Evolutionary conservation across 2,888 invertebrate genomes (phyloP).

Genomic region (Spilosoma lubricipeda): DNA sequence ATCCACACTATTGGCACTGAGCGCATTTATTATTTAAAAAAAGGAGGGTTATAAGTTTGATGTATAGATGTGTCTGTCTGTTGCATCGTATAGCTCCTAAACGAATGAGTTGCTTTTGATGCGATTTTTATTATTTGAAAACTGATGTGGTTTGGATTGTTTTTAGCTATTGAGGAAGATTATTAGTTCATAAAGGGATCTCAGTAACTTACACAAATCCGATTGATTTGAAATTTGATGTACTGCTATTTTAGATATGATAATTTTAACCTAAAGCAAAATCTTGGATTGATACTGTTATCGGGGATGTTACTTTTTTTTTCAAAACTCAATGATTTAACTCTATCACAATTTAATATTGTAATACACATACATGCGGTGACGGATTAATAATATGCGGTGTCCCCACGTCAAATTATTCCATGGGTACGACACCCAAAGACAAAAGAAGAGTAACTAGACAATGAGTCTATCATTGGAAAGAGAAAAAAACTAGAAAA

Average conservation of each 20-base stretch:
- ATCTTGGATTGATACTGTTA: neutral
- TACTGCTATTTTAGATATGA: too few species aligned
- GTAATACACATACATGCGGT: too few species aligned
- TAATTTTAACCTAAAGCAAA: neutral
- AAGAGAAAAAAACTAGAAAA: too few species aligned
- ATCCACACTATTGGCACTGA: slow-evolving; percentile 5
- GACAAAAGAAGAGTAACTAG: too few species aligned
- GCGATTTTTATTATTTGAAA: neutral
- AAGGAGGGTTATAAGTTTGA: neutral
- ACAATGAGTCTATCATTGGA: too few species aligned
- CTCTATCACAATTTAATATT: too few species aligned
- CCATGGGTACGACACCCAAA: too few species aligned
- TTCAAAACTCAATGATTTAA: neutral
- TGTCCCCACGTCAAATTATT: too few species aligned
- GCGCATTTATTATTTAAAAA: neutral
- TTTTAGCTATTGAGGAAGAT: neutral
- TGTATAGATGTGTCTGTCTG: neutral
- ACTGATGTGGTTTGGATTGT: neutral
- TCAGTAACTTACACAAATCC: neutral
- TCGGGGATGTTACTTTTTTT: neutral
- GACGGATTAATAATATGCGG: too few species aligned
- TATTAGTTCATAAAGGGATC: neutral
- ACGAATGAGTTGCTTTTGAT: neutral
- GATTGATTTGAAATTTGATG: too few species aligned
- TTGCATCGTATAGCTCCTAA: neutral